Base-by-base conservation (phyloP, 1,140 invertebrate genomes). In the Drosophila subobscura region DNA sequence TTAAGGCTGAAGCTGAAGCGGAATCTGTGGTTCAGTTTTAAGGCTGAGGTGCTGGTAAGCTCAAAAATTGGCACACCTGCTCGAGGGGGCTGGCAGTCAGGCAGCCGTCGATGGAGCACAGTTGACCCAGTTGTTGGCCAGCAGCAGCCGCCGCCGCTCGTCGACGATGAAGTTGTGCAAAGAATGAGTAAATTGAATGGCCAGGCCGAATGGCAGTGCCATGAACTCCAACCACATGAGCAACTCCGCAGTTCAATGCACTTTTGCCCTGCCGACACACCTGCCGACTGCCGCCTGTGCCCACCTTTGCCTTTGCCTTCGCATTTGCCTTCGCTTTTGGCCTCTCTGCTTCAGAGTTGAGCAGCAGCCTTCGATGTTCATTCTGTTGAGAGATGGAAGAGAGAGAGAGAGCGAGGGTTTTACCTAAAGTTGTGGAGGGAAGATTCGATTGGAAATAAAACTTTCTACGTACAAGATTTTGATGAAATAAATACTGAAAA, bases 101-200 rank as follows among this genome's bases (percentile, higher is more conserved):
- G 7, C 37, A 40, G 46, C 16, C 33, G 41, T 53, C 41, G 29
- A 47, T 41, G 50, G 66, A 68, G 64, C 70, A 80, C 81, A 86
- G 81, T 86, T 85, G 80, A 85, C 80, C 80, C 81, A 85, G 64
- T 85, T 85, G 60, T 85, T 85, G 73, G 29, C 40, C 47, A 45
- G 29, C 33, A 53, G 49, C 57, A 33, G 44, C 50, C 37, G 45
- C 10, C 10, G 33, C n/a, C 14, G 37, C 33, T 12, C 66, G 29
- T 55, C 25, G 49, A 16, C 12, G 46, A 55, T 60, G 76, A 60
- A 79, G 65, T 59, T 51, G 55, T 60, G 50, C 71, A 79, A 52
- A 52, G 72, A 60, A 72, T n/a, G 75, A 74, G 68, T 57, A 85
- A 86, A 85, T 86, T 80, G 77, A 86, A 85, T 85, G 67, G 49